Conservation (phyloP, 2,113 vertebrate genomes). For the Hippotragus niger region DNA sequence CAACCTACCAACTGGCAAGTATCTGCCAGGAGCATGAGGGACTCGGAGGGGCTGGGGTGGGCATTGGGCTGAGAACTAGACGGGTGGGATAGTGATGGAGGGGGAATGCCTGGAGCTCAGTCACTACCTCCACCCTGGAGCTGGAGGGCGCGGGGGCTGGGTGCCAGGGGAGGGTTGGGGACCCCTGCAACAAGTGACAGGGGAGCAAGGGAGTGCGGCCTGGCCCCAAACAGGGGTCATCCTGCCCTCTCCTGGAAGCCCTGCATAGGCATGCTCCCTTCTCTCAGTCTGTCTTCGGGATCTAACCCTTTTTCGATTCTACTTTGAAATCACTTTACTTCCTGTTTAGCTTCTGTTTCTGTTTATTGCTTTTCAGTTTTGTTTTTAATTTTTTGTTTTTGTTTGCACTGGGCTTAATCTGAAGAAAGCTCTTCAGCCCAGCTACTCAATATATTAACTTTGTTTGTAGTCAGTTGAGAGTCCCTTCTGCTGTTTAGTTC, state of each 20-base stretch:
- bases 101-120: too few species aligned
- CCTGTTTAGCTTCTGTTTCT: not conserved
- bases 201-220: not conserved
- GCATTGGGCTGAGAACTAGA: not conserved
- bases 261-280: too few species aligned
- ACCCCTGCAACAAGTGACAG: fast-evolving
- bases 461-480: not conserved
- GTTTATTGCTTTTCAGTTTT: not conserved
- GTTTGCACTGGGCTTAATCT: not conserved
- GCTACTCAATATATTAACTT: not conserved
- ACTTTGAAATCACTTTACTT: not conserved
- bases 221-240: too few species aligned
- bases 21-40: fast-evolving
- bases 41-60: too few species aligned
- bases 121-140: not conserved
- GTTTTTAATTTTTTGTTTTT: not conserved
- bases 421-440: not conserved
- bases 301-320: not conserved
- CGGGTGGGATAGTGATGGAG: fast-evolving
- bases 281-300: not conserved
- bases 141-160: not conserved
- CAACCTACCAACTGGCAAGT: not conserved
- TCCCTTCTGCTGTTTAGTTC: too few species aligned
- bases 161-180: too few species aligned
- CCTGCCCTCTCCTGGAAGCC: not conserved